phyloP scores from a whole-genome alignment of 2,888 invertebrate genomes.

The Plagodis pulveraria region DNA sequence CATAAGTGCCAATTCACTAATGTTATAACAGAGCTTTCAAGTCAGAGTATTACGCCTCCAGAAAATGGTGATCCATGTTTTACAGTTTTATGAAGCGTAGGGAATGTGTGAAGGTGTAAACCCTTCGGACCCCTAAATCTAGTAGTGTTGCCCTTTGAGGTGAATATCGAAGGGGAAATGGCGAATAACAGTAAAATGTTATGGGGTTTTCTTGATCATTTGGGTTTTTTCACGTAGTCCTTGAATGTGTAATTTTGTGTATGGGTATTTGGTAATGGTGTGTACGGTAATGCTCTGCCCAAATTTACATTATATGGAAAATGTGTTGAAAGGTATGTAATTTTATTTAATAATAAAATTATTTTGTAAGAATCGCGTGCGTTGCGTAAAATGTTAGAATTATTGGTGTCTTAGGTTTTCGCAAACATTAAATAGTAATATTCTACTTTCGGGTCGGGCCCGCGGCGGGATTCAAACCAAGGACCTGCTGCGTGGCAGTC shows the following conservation, averaged over 20 bases:
- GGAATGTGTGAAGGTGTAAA: slow-evolving; percentile 20
- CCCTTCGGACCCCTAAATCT: slow-evolving; percentile 19
- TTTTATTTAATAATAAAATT: too few species aligned
- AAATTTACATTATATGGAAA: too few species aligned
- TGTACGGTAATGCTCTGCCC: too few species aligned
- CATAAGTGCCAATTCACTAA: slow-evolving; percentile 5
- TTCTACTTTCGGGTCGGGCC: too few species aligned
- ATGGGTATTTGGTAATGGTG: too few species aligned
- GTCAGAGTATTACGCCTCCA: neutral
- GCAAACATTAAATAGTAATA: too few species aligned
- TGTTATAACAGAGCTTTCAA: neutral
- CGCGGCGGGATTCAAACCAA: too few species aligned
- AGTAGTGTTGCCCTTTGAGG: slow-evolving; percentile 20
- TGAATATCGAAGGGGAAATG: slow-evolving; percentile 16
- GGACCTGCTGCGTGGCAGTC: too few species aligned
- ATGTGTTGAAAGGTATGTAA: too few species aligned
- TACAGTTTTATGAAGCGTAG: slow-evolving; percentile 10
- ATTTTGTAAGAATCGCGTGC: too few species aligned
- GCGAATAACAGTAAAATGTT: slow-evolving; percentile 21
- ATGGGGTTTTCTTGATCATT: slow-evolving; percentile 12
- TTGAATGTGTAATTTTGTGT: neutral
- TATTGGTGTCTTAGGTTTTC: too few species aligned
- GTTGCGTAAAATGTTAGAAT: too few species aligned
- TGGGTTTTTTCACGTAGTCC: slow-evolving; percentile 5
- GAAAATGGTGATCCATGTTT: neutral